Conservation (phyloP, 2,797 vertebrate species). For the Pagetopsis macropterus region DNA sequence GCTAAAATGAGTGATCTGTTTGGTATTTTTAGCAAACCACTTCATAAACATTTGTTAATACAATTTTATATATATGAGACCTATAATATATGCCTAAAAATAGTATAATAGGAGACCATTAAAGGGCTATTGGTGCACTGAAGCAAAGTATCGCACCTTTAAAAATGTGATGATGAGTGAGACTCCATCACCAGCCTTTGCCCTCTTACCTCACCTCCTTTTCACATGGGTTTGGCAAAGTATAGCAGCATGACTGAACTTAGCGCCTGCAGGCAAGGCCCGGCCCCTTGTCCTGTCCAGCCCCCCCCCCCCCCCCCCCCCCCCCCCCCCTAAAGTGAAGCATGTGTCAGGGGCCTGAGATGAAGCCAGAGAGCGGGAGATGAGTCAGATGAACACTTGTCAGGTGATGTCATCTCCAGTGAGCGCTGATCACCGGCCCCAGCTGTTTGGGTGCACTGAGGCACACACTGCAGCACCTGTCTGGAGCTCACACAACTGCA, state of each 20-base stretch:
- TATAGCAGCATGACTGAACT: constrained; percentile 43
- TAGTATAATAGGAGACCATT: constrained; percentile 18
- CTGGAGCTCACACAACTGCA: constrained; percentile 66
- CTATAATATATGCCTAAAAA: no score
- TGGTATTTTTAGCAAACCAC: no score
- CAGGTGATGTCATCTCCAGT: constrained; percentile 83
- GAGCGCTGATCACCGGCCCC: constrained; percentile 73
- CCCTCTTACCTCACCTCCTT: constrained; percentile 59
- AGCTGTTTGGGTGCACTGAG: constrained; percentile 76
- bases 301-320: background rate
- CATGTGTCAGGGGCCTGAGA: constrained; percentile 65
- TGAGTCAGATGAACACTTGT: constrained; percentile 83
- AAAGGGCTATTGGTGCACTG: constrained; percentile 50
- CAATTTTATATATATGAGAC: no score
- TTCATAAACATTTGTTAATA: no score
- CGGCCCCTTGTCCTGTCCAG: constrained; percentile 34
- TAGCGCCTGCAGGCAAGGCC: constrained; percentile 27
- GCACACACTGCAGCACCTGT: constrained; percentile 75
- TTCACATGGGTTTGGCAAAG: constrained; percentile 32
- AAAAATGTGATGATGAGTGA: constrained; percentile 57
- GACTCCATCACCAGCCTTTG: constrained; percentile 55
- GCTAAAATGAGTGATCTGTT: no score
- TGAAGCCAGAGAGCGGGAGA: constrained; percentile 62
- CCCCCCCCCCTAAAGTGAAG: constrained; percentile 54
- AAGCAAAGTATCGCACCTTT: constrained; percentile 60